Conservation (phyloP, 1,140 invertebrate species). For the Danaus melanippus region DNA sequence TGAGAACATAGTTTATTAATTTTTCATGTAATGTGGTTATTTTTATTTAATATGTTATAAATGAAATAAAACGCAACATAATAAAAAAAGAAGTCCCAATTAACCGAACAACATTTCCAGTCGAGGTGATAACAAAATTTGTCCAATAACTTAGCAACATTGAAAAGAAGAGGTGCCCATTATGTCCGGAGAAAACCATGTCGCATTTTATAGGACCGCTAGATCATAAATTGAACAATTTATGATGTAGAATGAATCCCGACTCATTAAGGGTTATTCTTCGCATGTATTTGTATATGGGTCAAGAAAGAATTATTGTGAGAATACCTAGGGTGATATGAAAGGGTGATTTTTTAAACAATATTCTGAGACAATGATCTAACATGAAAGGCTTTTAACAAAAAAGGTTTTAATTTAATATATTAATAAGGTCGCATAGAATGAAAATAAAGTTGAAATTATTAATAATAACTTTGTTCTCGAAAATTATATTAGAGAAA, state of each 20-base stretch:
- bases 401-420: too few relatives aligned
- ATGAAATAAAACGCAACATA: conserved; percentile 6
- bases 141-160: conserved; percentile 53
- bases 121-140: conserved; percentile 34
- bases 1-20: too few relatives aligned
- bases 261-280: conserved; percentile 66
- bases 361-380: conserved; percentile 6
- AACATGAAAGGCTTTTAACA: background rate
- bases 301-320: conserved; percentile 65
- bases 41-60: background rate
- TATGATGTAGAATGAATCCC: conserved; percentile 66
- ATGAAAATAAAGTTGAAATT: too few relatives aligned
- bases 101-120: conserved; percentile 6
- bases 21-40: too few relatives aligned
- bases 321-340: conserved; percentile 35
- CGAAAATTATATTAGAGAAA: too few relatives aligned
- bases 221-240: conserved; percentile 64
- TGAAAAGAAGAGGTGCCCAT: conserved; percentile 36
- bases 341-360: conserved; percentile 5
- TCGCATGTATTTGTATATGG: conserved; percentile 52
- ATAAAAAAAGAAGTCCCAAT: background rate
- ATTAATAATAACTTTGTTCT: too few relatives aligned
- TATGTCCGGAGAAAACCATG: conserved; percentile 49
- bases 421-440: too few relatives aligned
- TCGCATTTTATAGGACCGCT: conserved; percentile 61